Evolutionary conservation across 2,888 invertebrate genomes (phyloP), one percentile per base, ranked within the genome.

Genomic region (Synanthedon vespiformis): DNA sequence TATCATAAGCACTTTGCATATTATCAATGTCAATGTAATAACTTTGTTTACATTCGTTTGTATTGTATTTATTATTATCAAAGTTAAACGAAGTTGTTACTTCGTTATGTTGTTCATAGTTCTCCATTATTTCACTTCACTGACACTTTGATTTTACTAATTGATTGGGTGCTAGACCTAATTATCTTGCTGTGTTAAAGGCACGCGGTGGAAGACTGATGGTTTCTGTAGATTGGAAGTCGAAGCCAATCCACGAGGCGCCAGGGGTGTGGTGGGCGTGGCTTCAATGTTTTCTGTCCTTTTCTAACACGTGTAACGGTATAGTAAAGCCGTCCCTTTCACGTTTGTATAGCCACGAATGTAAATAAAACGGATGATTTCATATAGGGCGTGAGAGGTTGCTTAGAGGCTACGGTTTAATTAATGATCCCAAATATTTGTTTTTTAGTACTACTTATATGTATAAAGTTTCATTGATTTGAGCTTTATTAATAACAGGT

Each of bases 301-400:
- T 53, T 47, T 80, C 64, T 56, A 2, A 41, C 68, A 11, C 13
- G 6, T 18, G 49, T 50, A 22, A 4, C 13, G 49, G 47, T 54
- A 56, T 51, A 74, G 53, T 41, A 2, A 53, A 56, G 77, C 70
- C 59, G 61, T 62, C 40, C 78, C 64, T 18, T 18, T 16, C 62
- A 50, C 50, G 47, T 59, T 55, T 65, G 67, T 64, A 63, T 78
- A 79, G 78, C 77, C 78, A 77, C 79, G 69, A 70, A 65, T 54
- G 65, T 82, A 82, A 83, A 82, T 82, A 81, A 75, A 74, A 61
- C 68, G 72, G 68, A 74, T 84, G 83, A 84, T 77, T 83, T 83
- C 82, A 84, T 81, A 71, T 44, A 6, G 44, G 44, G 44, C 44
- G 44, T 44, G 44, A 44, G 44, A 44, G 44, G 44, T 13, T 34